Base-by-base conservation (phyloP, 2,888 invertebrate genomes). In the Dicyrtoma fusca region DNA sequence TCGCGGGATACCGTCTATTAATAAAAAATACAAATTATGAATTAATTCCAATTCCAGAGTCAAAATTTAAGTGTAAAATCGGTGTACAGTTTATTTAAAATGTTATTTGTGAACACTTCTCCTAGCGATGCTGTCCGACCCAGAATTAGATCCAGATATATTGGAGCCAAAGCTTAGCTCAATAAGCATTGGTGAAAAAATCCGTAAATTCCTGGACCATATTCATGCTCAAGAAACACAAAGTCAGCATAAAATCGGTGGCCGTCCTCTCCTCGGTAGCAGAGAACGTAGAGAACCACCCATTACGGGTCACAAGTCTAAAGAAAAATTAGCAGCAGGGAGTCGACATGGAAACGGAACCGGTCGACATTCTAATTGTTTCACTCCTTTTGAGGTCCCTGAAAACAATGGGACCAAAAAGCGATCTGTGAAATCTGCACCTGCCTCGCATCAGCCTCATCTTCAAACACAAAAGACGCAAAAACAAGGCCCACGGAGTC, bases 171-270 rank as follows among this genome's bases (percentile, higher is more conserved):
- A 74, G 23, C 66, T 66, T 17, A 74, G 72, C 68, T 63, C 71
- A 42, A 49, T 76, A 42, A 74, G 74, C 57, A 73, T 72, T 49
- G 75, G 72, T 25, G 74, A 74, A n/a, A 74, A 76, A 34, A 72
- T 71, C 51, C 69, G 62, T 57, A 75, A 61, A 66, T 73, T 25
- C 70, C 53, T 64, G 57, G 65, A 72, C 65, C 59, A 64, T 61
- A 71, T 63, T 62, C 55, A 66, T 69, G 53, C 55, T 49, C 44
- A 72, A 57, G 61, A 75, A 34, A 34, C 34, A 34, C 34, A 34
- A 34, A 63, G 72, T 66, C 70, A 70, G 63, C 65, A 49, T 34
- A 66, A 66, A 53, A 13, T 11, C 17, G 65, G 65, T 65, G 42
- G 53, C 66, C 53, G 66, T 66, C 55, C 66, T 66, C 66, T 42